These are phyloP conservation scores for Mythimna impura DNA, from an alignment of 2,888 invertebrate genomes.

Conservation along the genomic window DNA sequence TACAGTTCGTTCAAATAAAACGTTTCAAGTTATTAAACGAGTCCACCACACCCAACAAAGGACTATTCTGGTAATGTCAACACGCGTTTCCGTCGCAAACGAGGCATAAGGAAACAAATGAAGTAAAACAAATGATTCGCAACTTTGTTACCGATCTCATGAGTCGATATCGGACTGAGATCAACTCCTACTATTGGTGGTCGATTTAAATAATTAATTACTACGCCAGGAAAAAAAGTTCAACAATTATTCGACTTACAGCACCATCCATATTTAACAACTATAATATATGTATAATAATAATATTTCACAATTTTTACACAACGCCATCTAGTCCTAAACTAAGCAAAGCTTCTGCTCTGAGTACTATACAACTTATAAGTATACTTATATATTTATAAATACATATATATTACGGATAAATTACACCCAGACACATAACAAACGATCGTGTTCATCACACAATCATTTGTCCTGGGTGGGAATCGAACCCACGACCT, in stretches of 20 bases:
- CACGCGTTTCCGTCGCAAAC: slow-evolving; percentile 78
- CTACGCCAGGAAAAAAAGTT: neutral
- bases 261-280: slow-evolving; percentile 8
- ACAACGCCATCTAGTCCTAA: no score
- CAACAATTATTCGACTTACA: neutral
- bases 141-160: slow-evolving; percentile 71
- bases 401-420: no score
- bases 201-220: neutral
- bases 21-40: slow-evolving; percentile 68
- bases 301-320: no score
- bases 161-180: slow-evolving; percentile 44
- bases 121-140: slow-evolving; percentile 80
- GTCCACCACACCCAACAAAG: slow-evolving; percentile 79
- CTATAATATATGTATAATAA: neutral
- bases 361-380: no score
- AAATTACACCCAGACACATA: no score
- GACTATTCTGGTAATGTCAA: slow-evolving; percentile 85
- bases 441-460: no score
- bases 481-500: no score
- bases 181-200: slow-evolving; percentile 18
- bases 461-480: no score
- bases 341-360: no score
- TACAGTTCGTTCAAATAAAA: slow-evolving; percentile 66
- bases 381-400: no score
- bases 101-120: slow-evolving; percentile 81